Conservation (phyloP, 2,888 invertebrate genomes). For the Fragum whitleyi region DNA sequence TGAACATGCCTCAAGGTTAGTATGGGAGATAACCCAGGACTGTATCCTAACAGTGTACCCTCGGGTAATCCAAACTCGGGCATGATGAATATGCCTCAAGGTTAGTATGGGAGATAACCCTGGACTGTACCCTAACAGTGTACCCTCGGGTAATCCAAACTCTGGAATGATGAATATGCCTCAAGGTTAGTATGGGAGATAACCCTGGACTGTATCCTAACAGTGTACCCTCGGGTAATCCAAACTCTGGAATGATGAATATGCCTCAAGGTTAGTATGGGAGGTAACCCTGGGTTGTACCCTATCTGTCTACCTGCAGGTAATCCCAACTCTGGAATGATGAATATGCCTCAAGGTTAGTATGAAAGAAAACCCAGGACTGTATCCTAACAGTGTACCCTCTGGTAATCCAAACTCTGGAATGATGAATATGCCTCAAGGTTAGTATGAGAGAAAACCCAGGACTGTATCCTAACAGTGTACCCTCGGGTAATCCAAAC, state of each 20-base stretch:
- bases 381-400: conserved; percentile 52
- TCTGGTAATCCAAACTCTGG: conserved; percentile 58
- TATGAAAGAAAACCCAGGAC: conserved; percentile 63
- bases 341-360: conserved; percentile 70
- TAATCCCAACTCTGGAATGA: conserved; percentile 65
- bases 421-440: conserved; percentile 70
- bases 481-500: conserved; percentile 57
- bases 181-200: conserved; percentile 68
- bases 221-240: conserved; percentile 52
- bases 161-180: conserved; percentile 70
- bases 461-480: conserved; percentile 53
- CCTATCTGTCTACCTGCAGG: conserved; percentile 42
- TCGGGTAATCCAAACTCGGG: conserved; percentile 60
- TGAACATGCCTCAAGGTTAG: conserved; percentile 70
- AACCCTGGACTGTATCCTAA: conserved; percentile 58
- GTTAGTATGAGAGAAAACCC: conserved; percentile 68
- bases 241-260: conserved; percentile 67
- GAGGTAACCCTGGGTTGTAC: conserved; percentile 63
- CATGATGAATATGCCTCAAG: conserved; percentile 71
- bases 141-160: conserved; percentile 53
- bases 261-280: conserved; percentile 69
- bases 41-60: conserved; percentile 53
- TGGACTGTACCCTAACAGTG: conserved; percentile 54
- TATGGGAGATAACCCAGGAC: conserved; percentile 61
- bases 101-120: conserved; percentile 66